Evolutionary conservation across 1,140 invertebrate genomes (phyloP), one percentile per base, ranked within the genome.

Genomic region (Vollenhovia emeryi): DNA sequence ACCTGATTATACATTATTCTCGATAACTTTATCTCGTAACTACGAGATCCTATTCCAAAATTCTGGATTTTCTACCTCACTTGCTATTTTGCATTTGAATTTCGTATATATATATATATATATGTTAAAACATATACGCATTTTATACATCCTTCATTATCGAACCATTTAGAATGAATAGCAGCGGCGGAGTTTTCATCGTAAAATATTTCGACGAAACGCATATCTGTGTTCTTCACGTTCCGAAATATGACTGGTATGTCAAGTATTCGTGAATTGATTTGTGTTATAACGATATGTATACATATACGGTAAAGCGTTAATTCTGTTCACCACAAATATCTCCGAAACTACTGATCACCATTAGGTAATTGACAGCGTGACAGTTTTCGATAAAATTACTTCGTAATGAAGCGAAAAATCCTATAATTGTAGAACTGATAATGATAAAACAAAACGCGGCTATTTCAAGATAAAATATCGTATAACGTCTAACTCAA

Each of bases 101-200:
- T 43, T 60, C 1, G 24, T 30, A n/a, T n/a, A n/a, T n/a, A n/a
- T n/a, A n/a, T n/a, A n/a, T n/a, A n/a, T n/a, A n/a, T n/a, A n/a
- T 36, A n/a, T 11, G 36, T 30, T 43, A 45, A 60, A 60, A 60
- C 2, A 43, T 75, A 11, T 5, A 40, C 8, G 33, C 18, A 30
- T 75, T 43, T 52, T 50, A 21, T 9, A 27, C 8, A 27, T 15
- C 13, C 21, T 27, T 68, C 6, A n/a, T 79, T 52, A 52, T 18
- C 9, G 43, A 66, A 40, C 30, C 15, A 52, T 52, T 79, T 68
- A 3, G 11, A 79, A 30, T 30, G 30, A 64, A 78, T 78, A 48
- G 13, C n/a, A 64, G 40, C 13, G 3, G 11, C 18, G 11, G 36
- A 13, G 3, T 33, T 78, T 30, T 62, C 57, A 43, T 60, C 15